phyloP scores from a whole-genome alignment of 2,113 vertebrate genomes.

The Atherinomorus stipes region DNA sequence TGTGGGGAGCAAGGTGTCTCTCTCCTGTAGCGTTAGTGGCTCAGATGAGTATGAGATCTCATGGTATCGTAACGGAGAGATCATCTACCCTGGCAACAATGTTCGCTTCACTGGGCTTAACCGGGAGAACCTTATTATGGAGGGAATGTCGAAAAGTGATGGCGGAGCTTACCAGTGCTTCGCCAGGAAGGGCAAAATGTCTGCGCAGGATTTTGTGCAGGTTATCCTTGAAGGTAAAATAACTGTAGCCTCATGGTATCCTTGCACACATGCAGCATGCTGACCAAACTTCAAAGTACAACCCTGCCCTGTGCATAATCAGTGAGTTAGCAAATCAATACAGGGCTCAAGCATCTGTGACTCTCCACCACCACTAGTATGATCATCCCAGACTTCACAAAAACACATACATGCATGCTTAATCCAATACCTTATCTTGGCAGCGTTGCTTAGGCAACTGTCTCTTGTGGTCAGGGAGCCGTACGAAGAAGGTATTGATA shows the following conservation, averaged over 20 bases:
- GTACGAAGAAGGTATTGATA: constrained; percentile 91
- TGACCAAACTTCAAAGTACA: constrained; percentile 18
- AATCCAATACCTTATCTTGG: constrained; percentile 82
- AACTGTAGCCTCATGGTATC: background rate
- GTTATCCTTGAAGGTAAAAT: constrained; percentile 95
- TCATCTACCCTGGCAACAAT: constrained; percentile 92
- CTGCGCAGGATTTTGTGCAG: constrained; percentile 96
- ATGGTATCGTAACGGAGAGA: constrained; percentile 97
- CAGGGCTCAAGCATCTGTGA: constrained; percentile 43
- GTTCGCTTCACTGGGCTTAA: constrained; percentile 92
- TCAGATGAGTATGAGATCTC: constrained; percentile 94
- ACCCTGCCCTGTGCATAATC: constrained; percentile 41
- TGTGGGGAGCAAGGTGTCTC: constrained; percentile 95
- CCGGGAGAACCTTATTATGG: constrained; percentile 95
- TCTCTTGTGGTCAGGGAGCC: constrained; percentile 82
- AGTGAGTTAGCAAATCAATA: constrained; percentile 63
- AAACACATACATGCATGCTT: constrained; percentile 31
- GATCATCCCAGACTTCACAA: constrained; percentile 47
- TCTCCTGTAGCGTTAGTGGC: constrained; percentile 94
- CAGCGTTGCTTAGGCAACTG: constrained; percentile 89
- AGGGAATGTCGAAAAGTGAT: constrained; percentile 97
- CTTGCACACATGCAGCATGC: constrained; percentile 6
- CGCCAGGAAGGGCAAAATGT: constrained; percentile 94
- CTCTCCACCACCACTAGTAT: constrained; percentile 43
- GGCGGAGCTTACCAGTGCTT: constrained; percentile 98